Evolutionary conservation across 2,888 invertebrate genomes (phyloP).

Genomic region (Phasia obesa): DNA sequence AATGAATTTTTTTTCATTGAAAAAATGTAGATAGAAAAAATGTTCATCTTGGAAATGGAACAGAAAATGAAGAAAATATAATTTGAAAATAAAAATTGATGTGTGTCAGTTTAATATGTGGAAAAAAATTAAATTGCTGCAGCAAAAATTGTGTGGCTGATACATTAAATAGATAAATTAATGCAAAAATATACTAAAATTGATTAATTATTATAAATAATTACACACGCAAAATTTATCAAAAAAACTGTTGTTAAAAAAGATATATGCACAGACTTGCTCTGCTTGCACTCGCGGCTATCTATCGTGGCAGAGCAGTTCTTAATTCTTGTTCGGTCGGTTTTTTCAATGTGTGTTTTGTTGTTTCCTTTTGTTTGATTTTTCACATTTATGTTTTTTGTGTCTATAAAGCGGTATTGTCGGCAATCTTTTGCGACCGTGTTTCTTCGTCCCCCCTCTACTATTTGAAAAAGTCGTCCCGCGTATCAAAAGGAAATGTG

Average conservation of each 20-base stretch:
- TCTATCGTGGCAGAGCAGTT: conserved; percentile 42
- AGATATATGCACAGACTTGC: conserved; percentile 6
- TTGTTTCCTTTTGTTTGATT: conserved; percentile 61
- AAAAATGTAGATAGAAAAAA: conserved; percentile 64
- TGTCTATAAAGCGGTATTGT: conserved; percentile 65
- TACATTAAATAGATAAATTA: background rate
- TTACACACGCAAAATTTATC: too few relatives aligned
- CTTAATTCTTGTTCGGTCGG: conserved; percentile 55
- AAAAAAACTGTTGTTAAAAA: background rate
- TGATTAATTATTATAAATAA: background rate
- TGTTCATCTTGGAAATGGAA: conserved; percentile 58
- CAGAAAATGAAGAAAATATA: conserved; percentile 56
- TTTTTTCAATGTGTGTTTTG: conserved; percentile 57
- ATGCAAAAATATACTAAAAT: background rate
- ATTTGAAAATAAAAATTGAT: conserved; percentile 49
- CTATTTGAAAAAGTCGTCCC: background rate
- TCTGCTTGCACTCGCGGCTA: conserved; percentile 12
- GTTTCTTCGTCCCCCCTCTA: conserved; percentile 11
- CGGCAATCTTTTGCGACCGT: conserved; percentile 50
- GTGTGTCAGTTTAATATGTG: conserved; percentile 27
- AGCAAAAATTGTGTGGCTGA: background rate
- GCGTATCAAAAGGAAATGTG: background rate
- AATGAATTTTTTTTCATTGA: conserved; percentile 53
- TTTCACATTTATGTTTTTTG: conserved; percentile 55
- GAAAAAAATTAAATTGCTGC: conserved; percentile 41